These are phyloP conservation scores for Petrolisthes cinctipes DNA, from an alignment of 2,888 invertebrate species.

Conservation along the genomic window DNA sequence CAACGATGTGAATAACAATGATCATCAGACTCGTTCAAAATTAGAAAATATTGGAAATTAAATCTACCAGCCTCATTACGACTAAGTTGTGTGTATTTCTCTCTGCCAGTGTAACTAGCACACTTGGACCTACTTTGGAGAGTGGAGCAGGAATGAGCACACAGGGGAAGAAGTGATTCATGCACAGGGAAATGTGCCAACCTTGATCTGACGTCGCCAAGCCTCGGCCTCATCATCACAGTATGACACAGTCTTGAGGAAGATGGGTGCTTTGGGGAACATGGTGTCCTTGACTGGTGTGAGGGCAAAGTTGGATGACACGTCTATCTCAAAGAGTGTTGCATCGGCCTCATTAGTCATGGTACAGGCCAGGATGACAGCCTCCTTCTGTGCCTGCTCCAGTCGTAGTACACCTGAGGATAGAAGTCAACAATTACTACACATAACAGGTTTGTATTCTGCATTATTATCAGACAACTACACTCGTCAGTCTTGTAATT, in stretches of 20 bases:
- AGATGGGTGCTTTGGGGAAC: conserved; percentile 77
- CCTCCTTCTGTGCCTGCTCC: conserved; percentile 77
- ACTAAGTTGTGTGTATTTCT: neutral
- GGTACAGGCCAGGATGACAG: conserved; percentile 78
- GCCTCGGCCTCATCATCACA: conserved; percentile 73
- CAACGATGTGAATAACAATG: too few relatives aligned
- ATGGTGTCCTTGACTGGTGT: conserved; percentile 76
- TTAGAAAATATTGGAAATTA: too few relatives aligned
- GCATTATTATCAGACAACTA: too few relatives aligned
- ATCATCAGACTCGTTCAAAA: too few relatives aligned
- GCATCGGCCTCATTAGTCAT: conserved; percentile 71
- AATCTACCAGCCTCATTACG: neutral
- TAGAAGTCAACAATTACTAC: too few relatives aligned
- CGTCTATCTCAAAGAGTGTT: conserved; percentile 73
- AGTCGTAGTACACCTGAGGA: conserved; percentile 74
- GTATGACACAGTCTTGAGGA: conserved; percentile 77
- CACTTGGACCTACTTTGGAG: neutral
- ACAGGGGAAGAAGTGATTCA: neutral
- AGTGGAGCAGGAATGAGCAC: neutral
- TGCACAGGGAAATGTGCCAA: conserved; percentile 35
- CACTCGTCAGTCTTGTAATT: too few relatives aligned
- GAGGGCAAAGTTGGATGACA: conserved; percentile 74
- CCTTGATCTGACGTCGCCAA: conserved; percentile 70
- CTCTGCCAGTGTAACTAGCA: neutral
- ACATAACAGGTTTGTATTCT: too few relatives aligned